Evolutionary conservation across 2,113 vertebrate genomes (phyloP).

Genomic region (Catagonus wagneri): DNA sequence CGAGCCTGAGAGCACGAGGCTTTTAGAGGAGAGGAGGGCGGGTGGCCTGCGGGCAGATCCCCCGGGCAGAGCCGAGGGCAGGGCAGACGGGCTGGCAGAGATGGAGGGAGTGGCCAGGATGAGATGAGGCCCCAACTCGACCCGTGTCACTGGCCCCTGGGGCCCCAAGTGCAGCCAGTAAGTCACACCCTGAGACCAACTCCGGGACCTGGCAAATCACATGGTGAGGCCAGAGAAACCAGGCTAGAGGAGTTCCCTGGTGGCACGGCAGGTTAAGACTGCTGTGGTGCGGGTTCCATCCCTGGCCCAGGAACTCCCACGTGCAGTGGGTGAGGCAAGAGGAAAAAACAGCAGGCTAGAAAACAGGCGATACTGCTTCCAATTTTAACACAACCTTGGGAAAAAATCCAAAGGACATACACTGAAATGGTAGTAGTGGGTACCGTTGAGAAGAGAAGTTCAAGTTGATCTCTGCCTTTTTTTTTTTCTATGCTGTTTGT

Average conservation of each 20-base stretch:
- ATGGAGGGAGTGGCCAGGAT: too few relatives aligned
- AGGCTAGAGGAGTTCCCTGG: too few relatives aligned
- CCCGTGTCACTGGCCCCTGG: not conserved
- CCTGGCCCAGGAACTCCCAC: too few relatives aligned
- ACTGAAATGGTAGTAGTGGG: not conserved
- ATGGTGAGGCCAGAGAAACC: not conserved
- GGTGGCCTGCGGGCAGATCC: rapidly evolving
- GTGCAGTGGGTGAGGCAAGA: too few relatives aligned
- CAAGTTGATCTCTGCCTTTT: not conserved
- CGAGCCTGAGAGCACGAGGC: not conserved
- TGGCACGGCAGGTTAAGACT: too few relatives aligned
- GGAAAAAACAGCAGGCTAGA: not conserved
- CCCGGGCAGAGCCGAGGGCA: too few relatives aligned
- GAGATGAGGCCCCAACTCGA: too few relatives aligned
- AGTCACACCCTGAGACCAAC: not conserved
- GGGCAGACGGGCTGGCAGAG: not conserved
- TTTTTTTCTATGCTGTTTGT: not conserved
- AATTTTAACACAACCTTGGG: not conserved
- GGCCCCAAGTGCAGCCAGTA: not conserved
- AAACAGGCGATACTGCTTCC: not conserved
- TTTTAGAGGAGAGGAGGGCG: not conserved
- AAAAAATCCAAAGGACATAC: not conserved
- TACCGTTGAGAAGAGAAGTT: not conserved
- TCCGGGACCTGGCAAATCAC: not conserved
- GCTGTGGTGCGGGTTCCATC: too few relatives aligned